phyloP scores from a whole-genome alignment of 2,113 vertebrate genomes.

The Lethenteron reissneri region DNA sequence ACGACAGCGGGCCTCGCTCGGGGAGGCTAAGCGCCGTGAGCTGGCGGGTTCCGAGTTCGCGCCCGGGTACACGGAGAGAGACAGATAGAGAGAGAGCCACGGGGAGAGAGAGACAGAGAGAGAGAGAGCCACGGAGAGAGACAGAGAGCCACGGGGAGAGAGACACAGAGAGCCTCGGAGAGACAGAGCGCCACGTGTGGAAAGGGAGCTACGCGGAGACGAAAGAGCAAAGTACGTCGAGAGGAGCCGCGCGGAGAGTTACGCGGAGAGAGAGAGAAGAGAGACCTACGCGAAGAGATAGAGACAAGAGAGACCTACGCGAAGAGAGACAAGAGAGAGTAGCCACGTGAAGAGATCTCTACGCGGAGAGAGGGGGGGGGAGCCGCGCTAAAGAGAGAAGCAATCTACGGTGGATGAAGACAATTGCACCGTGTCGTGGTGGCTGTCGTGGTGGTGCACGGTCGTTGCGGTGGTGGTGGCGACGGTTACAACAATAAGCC shows the following conservation, averaged over 20 bases:
- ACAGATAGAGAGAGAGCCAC: background rate
- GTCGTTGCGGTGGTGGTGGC: no score
- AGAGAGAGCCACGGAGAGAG: background rate
- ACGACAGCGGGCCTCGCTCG: no score
- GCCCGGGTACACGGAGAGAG: background rate
- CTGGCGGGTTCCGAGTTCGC: no score
- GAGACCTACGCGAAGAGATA: background rate
- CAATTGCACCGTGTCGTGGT: no score
- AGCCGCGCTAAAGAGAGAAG: no score
- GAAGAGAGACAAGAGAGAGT: background rate
- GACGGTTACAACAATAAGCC: no score
- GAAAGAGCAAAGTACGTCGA: no score
- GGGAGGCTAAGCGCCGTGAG: no score
- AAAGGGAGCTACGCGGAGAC: background rate
- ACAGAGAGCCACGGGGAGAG: background rate
- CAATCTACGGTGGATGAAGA: no score
- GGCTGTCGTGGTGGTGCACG: no score
- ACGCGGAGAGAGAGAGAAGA: background rate
- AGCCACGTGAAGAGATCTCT: background rate
- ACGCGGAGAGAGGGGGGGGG: background rate
- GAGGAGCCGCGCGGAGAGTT: background rate
- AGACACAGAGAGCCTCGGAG: background rate
- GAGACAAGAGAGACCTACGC: background rate
- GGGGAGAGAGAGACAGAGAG: background rate
- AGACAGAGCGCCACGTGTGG: background rate